Evolutionary conservation across 2,888 invertebrate species (phyloP).

Genomic region (Scaptomyza tumidula): DNA sequence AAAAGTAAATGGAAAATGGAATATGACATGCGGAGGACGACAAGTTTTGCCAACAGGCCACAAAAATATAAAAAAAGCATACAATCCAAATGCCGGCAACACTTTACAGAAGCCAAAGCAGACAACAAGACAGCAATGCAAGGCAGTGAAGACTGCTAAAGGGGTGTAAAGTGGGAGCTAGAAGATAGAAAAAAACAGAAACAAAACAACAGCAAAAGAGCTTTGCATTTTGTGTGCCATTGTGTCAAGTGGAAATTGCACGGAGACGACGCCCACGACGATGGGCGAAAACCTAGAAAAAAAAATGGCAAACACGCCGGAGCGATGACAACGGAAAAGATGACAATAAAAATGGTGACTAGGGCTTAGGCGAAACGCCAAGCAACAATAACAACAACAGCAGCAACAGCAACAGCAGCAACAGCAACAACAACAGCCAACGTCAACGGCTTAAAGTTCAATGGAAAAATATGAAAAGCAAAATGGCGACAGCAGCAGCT

Average conservation of each 20-base stretch:
- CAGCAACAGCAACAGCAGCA: conserved; percentile 30
- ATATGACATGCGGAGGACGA: conserved; percentile 65
- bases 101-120: conserved; percentile 57
- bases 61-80: conserved; percentile 50
- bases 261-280: conserved; percentile 24
- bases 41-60: conserved; percentile 50
- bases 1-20: conserved; percentile 58
- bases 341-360: conserved; percentile 77
- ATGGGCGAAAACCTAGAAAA: conserved; percentile 58
- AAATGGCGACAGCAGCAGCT: conserved; percentile 65
- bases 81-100: conserved; percentile 68
- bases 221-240: conserved; percentile 82
- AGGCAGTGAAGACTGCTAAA: background rate
- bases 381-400: conserved; percentile 27
- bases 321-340: conserved; percentile 68
- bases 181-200: background rate
- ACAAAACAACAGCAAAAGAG: conserved; percentile 45
- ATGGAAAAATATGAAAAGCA: conserved; percentile 72
- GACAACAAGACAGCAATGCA: conserved; percentile 29
- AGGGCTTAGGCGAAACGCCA: conserved; percentile 42
- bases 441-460: conserved; percentile 73
- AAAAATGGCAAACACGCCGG: conserved; percentile 69
- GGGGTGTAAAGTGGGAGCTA: background rate
- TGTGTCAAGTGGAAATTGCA: conserved; percentile 81
- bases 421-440: conserved; percentile 33